Conservation (phyloP, 2,797 vertebrate species). For the Gobio occitaniae region DNA sequence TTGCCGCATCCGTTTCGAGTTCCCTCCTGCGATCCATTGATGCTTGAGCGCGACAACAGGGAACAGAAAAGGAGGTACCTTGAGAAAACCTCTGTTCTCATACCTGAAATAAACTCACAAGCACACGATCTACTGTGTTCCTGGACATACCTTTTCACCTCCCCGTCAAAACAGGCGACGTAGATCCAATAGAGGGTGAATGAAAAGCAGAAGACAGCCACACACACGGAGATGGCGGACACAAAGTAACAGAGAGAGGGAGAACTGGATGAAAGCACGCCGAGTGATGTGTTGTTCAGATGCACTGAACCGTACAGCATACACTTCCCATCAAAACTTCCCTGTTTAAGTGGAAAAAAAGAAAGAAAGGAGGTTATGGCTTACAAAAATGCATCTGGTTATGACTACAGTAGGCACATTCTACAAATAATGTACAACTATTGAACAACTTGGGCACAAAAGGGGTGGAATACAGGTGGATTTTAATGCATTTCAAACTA, state of each 20-base stretch:
- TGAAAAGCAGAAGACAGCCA: conserved; percentile 82
- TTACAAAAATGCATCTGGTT: background rate
- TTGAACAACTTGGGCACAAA: background rate
- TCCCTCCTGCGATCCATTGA: background rate
- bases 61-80: background rate
- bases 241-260: conserved; percentile 85
- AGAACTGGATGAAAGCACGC: conserved; percentile 67
- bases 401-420: background rate
- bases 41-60: background rate
- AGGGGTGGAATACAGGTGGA: background rate
- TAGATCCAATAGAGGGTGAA: conserved; percentile 82
- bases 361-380: background rate
- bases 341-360: conserved; percentile 69
- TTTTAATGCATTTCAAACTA: background rate
- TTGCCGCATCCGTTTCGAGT: background rate
- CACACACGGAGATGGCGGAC: conserved; percentile 75
- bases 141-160: conserved; percentile 70
- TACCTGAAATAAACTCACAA: background rate
- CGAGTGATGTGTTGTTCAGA: conserved; percentile 70
- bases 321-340: conserved; percentile 79
- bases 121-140: background rate
- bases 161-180: conserved; percentile 74
- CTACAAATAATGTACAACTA: background rate
- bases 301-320: conserved; percentile 81
- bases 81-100: conserved; percentile 11